Evolutionary conservation across 2,797 vertebrate species (phyloP), one percentile per base, ranked within the genome.

Genomic region (Melanotaenia parkinsoni): DNA sequence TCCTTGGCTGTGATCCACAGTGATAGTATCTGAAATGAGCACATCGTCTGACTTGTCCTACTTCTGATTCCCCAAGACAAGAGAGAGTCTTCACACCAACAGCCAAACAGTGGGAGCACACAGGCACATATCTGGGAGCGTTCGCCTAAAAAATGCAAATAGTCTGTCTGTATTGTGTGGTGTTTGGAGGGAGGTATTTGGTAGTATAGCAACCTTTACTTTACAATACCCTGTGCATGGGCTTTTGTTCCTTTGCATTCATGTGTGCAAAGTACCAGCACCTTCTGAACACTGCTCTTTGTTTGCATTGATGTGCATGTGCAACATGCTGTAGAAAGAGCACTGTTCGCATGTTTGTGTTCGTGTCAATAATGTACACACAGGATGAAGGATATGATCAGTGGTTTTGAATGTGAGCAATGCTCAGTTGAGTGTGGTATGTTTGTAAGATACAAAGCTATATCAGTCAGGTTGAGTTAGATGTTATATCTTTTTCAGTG

Each of bases 11-110:
- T 80, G 78, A 82, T 91, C 86, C 87, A 88, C 74, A 62, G 70
- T 76, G 73, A 86, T 87, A 78, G 79, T 84, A 83, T 84, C 77
- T 84, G 87, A 91, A 93, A 91, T 80, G 84, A 89, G 92, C 69
- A 85, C 90, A 90, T 87, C 79, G 72, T 80, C 80, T 73, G 71
- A 85, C 77, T 90, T 65, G 81, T 81, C 91, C 91, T 92, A 91
- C 86, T 93, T 94, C 84, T 84, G 70, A 85, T 90, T 91, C 82
- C 89, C 88, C 79, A 82, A 88, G 87, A 91, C 79, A 86, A 80
- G 80, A 63, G 67, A 26, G 54, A 82, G 72, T 73, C 69, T 79
- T 88, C 72, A 76, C 62, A 70, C 51, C 61, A 85, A 63, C 65
- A 79, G 71, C 76, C 73, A 73, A 80, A 63, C 64, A 80, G 74